A percentile compares a stretch with the other conserved stretches of the same genome.
Evolutionary conservation across 1,140 invertebrate genomes (phyloP).

Genomic region (Platorchestia sp.): DNA sequence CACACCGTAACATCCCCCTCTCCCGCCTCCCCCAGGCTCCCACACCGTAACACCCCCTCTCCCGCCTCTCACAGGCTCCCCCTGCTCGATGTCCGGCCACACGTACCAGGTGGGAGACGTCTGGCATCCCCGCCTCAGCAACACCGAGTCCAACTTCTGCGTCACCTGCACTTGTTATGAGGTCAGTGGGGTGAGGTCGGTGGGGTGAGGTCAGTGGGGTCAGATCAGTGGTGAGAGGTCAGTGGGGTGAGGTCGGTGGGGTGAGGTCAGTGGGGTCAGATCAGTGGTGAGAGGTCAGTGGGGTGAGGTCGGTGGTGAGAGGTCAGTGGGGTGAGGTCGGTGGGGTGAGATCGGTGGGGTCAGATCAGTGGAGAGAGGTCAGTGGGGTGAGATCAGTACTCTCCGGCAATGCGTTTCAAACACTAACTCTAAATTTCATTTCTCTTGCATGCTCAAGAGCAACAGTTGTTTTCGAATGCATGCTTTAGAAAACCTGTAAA

Average conservation of each 20-base stretch:
- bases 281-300: not conserved
- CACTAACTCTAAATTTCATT: no score
- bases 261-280: not conserved
- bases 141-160: slow-evolving; percentile 56
- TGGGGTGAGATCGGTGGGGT: no score
- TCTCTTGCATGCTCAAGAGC: no score
- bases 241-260: not conserved
- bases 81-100: slow-evolving; percentile 48
- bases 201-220: not conserved
- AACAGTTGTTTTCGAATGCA: no score
- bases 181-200: not conserved
- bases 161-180: slow-evolving; percentile 52
- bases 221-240: not conserved
- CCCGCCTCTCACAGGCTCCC: not conserved
- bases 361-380: no score
- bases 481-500: no score
- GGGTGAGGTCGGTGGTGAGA: not conserved
- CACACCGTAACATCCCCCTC: no score
- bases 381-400: no score
- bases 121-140: slow-evolving; percentile 45
- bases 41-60: not conserved
- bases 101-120: slow-evolving; percentile 47
- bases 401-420: no score
- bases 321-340: not conserved
- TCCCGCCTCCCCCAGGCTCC: no score